These are phyloP conservation scores for Setophaga kirtlandii DNA, from an alignment of 2,113 vertebrate species.

Conservation along the genomic window DNA sequence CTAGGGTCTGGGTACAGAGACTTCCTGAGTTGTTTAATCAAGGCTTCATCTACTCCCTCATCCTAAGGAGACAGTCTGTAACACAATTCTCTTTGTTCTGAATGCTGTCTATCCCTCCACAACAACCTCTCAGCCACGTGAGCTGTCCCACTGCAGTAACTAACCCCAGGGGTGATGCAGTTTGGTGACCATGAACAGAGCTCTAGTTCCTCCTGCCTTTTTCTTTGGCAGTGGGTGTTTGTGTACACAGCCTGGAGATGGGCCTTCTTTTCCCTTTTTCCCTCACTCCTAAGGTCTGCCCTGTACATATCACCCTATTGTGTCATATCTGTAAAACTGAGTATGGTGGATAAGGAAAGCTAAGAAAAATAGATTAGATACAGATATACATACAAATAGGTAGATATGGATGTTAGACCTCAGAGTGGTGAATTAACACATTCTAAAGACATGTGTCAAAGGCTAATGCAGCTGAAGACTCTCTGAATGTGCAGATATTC, in stretches of 20 bases:
- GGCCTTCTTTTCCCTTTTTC: neutral
- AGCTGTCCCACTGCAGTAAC: neutral
- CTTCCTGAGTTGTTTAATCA: neutral
- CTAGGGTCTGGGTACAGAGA: neutral
- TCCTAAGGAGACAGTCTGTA: neutral
- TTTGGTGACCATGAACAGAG: accelerated
- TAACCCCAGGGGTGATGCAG: neutral
- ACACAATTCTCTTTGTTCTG: neutral
- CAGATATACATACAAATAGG: neutral
- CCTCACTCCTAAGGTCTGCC: neutral
- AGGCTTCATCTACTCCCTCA: neutral
- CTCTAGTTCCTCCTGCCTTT: neutral
- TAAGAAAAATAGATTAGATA: neutral
- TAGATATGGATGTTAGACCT: neutral
- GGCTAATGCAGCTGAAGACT: neutral
- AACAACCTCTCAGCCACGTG: neutral
- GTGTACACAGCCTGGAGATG: neutral
- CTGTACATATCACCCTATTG: neutral
- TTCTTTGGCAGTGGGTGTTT: neutral
- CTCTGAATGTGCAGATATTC: neutral
- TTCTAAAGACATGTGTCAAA: neutral
- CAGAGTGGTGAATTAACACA: neutral
- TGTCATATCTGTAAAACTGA: neutral
- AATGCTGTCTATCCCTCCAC: neutral
- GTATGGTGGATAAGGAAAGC: neutral